phyloP scores from a whole-genome alignment of 2,888 invertebrate genomes.

The Cerceris rybyensis region DNA sequence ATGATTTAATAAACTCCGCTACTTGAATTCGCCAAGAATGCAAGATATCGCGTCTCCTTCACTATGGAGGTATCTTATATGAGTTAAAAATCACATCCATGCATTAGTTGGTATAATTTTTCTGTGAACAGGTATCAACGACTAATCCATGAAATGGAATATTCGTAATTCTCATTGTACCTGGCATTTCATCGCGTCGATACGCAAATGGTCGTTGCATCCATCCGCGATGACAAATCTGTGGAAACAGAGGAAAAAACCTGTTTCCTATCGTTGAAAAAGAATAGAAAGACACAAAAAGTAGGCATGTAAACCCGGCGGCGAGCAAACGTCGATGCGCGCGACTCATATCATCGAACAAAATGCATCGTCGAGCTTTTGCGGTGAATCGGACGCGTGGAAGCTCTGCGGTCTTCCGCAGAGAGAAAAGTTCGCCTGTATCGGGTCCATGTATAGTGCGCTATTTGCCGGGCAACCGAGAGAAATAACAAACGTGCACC shows the following conservation, averaged over 20 bases:
- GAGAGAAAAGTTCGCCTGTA: conserved; percentile 48
- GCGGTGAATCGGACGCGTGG: conserved; percentile 52
- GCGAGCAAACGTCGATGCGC: conserved; percentile 3
- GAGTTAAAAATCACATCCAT: too few relatives aligned
- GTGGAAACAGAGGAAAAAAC: neutral
- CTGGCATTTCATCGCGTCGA: conserved; percentile 56
- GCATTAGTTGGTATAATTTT: too few relatives aligned
- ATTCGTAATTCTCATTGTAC: conserved; percentile 64
- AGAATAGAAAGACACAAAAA: neutral
- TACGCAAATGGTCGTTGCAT: conserved; percentile 31
- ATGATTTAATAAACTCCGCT: too few relatives aligned
- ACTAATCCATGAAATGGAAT: conserved; percentile 64
- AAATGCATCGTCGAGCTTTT: conserved; percentile 57
- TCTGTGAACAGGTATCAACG: conserved; percentile 41
- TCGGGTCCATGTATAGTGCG: conserved; percentile 3
- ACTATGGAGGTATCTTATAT: too few relatives aligned
- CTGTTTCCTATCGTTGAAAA: neutral
- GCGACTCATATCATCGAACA: conserved; percentile 25
- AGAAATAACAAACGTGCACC: conserved; percentile 23
- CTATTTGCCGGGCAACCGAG: conserved; percentile 5
- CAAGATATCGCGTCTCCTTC: too few relatives aligned
- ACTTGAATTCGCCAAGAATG: too few relatives aligned
- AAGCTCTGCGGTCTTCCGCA: conserved; percentile 55
- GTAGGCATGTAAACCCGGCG: conserved; percentile 24
- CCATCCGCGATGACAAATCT: conserved; percentile 16